Base-by-base conservation (phyloP, 2,113 vertebrate genomes). In the Dicentrarchus labrax region DNA sequence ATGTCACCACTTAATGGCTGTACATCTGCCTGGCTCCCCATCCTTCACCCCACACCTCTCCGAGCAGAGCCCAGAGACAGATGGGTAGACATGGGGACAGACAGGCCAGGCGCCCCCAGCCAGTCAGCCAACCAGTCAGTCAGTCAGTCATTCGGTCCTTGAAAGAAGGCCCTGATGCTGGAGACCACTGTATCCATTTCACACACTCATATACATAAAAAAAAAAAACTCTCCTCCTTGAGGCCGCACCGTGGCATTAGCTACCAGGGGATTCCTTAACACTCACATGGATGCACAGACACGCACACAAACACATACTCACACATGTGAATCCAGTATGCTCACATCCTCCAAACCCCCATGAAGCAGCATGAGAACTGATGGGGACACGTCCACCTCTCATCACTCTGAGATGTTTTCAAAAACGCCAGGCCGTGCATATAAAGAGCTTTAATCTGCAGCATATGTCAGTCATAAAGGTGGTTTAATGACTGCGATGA, bases 31-130 rank as follows among this genome's bases (percentile, higher is more conserved):
- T 30, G 83, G 48, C 95, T 95, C 95, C 95, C 92, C 93, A 96
- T 96, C 91, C 91, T 90, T 96, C 95, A 96, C 15, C 90, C 76
- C 88, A 94, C 95, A 95, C 95, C 92, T 96, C 86, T 47, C n/a
- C 21, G 5, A 30, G 78, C 81, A 8, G 38, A 66, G 84, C 86
- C 47, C 82, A 82, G 80, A 89, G 87, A 91, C 93, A 91, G 88
- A 93, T 91, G 90, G 83, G 85, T 59, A 94, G 94, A 94, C 92
- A 93, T 89, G 89, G 90, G 90, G 91, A 94, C 90, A 89, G 91
- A 92, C 89, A 54, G 83, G 80, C 83, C 80, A 53, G 89, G 78
- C 86, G 86, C 88, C 90, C 83, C 82, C 66, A 56, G 1, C 72
- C 75, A 72, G 21, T 70, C 75, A 80, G 59, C 17, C 85, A 41